Conservation (phyloP, 2,888 invertebrate species). For the Calameuta filiformis region DNA sequence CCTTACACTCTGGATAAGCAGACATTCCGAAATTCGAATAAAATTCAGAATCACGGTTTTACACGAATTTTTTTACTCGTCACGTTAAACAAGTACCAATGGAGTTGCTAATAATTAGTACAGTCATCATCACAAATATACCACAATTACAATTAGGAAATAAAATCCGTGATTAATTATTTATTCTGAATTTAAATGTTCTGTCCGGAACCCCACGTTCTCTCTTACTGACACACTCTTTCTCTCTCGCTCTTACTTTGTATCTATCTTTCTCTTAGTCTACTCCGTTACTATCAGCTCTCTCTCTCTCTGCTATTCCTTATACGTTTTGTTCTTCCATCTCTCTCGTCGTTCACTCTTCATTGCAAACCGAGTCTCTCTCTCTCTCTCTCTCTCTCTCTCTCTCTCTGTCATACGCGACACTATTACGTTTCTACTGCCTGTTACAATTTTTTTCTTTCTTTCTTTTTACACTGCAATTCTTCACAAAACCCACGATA, state of each 20-base stretch:
- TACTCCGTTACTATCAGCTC: not conserved
- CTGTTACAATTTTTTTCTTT: no score
- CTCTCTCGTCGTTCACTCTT: not conserved
- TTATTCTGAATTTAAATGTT: not conserved
- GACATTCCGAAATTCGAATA: not conserved
- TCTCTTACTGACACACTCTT: not conserved
- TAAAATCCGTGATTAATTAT: not conserved
- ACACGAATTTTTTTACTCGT: not conserved
- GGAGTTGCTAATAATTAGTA: not conserved
- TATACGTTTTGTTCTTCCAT: not conserved
- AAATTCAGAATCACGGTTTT: not conserved
- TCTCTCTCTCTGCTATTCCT: no score
- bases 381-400: no score
- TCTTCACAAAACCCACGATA: not conserved
- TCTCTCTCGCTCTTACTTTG: not conserved
- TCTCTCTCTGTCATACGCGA: no score
- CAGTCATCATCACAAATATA: constrained; percentile 1
- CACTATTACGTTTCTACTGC: no score
- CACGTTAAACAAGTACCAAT: not conserved
- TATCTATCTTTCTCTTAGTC: not conserved
- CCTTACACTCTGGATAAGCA: not conserved
- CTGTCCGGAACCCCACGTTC: constrained; percentile 1
- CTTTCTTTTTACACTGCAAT: no score
- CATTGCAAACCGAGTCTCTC: no score
- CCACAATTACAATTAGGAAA: not conserved